phyloP scores from a whole-genome alignment of 2,888 invertebrate genomes.

The Netelia fuscicornis region DNA sequence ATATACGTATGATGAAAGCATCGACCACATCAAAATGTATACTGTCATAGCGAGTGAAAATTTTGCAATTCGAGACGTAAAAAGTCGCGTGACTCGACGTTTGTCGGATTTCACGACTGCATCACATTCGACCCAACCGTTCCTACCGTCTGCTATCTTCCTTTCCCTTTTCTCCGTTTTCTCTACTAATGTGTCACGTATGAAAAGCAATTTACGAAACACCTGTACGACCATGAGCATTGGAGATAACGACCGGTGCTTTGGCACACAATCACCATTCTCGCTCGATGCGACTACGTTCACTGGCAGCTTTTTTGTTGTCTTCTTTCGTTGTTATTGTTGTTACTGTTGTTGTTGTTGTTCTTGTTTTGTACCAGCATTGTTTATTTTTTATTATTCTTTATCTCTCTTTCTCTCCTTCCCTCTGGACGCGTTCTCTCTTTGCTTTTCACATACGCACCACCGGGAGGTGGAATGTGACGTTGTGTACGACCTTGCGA shows the following conservation, averaged over 20 bases:
- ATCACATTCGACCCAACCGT: background rate
- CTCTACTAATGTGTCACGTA: constrained; percentile 38
- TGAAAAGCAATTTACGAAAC: constrained; percentile 54
- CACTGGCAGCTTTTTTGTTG: background rate
- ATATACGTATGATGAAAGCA: background rate
- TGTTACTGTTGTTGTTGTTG: background rate
- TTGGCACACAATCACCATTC: constrained; percentile 22
- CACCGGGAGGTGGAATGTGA: constrained; percentile 15
- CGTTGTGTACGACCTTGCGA: constrained; percentile 47
- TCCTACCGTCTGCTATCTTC: background rate
- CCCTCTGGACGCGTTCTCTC: background rate
- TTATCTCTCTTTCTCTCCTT: constrained; percentile 13
- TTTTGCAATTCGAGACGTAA: background rate
- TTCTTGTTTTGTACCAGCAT: constrained; percentile 1
- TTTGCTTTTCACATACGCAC: constrained; percentile 38
- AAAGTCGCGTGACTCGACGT: constrained; percentile 1
- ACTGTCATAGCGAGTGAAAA: background rate
- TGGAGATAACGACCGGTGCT: constrained; percentile 60
- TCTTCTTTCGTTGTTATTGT: too few relatives aligned
- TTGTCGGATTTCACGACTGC: background rate
- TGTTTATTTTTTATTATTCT: constrained; percentile 32
- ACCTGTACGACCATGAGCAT: constrained; percentile 56
- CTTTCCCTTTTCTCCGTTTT: background rate
- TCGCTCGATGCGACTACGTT: background rate
- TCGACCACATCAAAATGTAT: too few relatives aligned